Evolutionary conservation across 2,888 invertebrate species (phyloP).

Genomic region (Agriotes lineatus): DNA sequence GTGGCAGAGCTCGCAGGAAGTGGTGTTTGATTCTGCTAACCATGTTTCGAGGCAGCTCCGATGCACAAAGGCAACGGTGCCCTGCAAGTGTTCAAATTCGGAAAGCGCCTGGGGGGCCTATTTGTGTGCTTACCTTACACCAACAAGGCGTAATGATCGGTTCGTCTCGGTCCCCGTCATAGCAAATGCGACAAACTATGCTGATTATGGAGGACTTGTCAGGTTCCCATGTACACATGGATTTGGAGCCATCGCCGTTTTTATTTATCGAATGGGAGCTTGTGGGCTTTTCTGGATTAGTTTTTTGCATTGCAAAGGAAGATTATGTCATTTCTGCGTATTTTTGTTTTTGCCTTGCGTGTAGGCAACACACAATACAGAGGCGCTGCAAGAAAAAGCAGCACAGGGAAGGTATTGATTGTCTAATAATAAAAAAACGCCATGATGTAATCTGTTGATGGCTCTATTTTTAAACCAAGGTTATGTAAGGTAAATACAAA

Average conservation of each 20-base stretch:
- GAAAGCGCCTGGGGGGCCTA: not conserved
- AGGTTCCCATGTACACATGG: constrained; percentile 15
- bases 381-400: too few relatives aligned
- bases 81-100: constrained; percentile 61
- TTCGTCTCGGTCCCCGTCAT: constrained; percentile 65
- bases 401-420: too few relatives aligned
- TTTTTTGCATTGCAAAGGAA: constrained; percentile 30
- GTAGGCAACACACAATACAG: constrained; percentile 25
- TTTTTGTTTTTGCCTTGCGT: constrained; percentile 21
- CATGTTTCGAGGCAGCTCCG: constrained; percentile 81
- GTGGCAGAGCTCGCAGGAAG: constrained; percentile 80
- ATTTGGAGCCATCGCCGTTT: constrained; percentile 18
- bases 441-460: constrained; percentile 11
- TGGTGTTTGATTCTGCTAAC: constrained; percentile 80
- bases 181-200: constrained; percentile 68
- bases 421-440: too few relatives aligned
- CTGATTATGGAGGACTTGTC: constrained; percentile 58
- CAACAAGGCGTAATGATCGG: constrained; percentile 67
- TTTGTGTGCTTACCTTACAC: constrained; percentile 69
- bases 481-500: constrained; percentile 28
- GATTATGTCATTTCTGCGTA: constrained; percentile 22
- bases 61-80: constrained; percentile 80
- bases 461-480: constrained; percentile 32
- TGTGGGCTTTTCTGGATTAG: constrained; percentile 31
- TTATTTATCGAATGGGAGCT: constrained; percentile 26